Evolutionary conservation across 2,888 invertebrate species (phyloP), one percentile per base, ranked within the genome.

Genomic region (Tolmerus cingulatus): DNA sequence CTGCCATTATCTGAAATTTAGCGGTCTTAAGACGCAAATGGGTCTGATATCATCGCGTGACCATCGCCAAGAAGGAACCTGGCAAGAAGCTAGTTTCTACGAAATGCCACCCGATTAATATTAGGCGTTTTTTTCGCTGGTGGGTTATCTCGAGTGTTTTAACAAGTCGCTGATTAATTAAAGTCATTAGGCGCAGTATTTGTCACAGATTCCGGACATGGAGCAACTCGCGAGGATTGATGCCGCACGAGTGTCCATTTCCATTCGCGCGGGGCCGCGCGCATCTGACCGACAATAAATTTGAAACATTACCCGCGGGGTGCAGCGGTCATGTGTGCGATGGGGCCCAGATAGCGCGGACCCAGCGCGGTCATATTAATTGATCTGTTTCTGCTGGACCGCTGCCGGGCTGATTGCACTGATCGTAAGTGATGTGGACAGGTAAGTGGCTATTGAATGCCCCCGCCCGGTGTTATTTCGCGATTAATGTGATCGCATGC

Each of bases 401-500:
- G 51, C 51, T 23, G 23, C 23, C 27, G 16, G 12, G 43, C 57
- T 77, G 77, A 77, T 77, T 43, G 57, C 66, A 43, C 86, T 86
- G 78, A 86, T 86, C 79, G 46, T 85, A 85, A 85, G 51, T 85
- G 85, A 85, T 74, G 74, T 51, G 34, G 85, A 85, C 85, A 85
- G 85, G 85, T 85, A 85, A 85, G 34, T 85, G 74, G 74, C 51
- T 74, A 85, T 85, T 43, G 85, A 74, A 34, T 43, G 85, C 43
- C 82, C 57, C 43, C 46, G 51, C 14, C 85, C 16, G 27, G 74
- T 85, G 37, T 85, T 74, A 74, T 34, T 74, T 43, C 19, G 27
- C 74, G 85, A 85, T 85, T 74, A 85, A 85, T 85, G 74, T 79
- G 86, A 86, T 86, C 78, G 19, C 57, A 86, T 55, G 78, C 86